Evolutionary conservation across 2,113 vertebrate genomes (phyloP), one percentile per base, ranked within the genome.

Genomic region (Ophthalmolycus amberensis): DNA sequence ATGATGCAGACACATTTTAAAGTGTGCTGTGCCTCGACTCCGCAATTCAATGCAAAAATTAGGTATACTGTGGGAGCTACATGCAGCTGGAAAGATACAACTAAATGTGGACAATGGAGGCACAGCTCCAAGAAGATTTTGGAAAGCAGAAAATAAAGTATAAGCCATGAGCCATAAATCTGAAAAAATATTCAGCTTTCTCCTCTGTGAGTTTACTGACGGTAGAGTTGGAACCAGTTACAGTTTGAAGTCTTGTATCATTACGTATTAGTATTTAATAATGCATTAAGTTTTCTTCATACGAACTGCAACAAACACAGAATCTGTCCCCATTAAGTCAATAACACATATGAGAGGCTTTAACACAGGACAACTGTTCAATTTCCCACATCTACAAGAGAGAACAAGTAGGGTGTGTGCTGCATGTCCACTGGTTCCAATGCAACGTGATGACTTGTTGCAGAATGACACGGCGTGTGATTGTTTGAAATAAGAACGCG

Each of bases 121-220:
- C 63, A 65, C 12, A 29, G 69, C 27, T 84, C 81, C 83, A 85
- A 79, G 3, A 40, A 69, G 46, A 71, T 22, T 79, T 75, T 58
- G 58, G 72, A 80, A 70, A 74, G 7, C 50, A 69, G 20, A 82
- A 20, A 44, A 60, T 75, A 40, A 71, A 71, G 48, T 64, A 75
- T 27, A 84, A 59, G 56, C 64, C 65, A 58, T 22, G 22, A 73
- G 59, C 32, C 58, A 73, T 86, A 37, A 83, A 71, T 80, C 80
- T 63, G 20, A 72, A 75, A 78, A 32, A 40, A 40, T 32, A 70
- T 74, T 50, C 46, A 0, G 1, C 32, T 79, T 52, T 79, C 7
- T 25, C 6, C 37, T 38, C 3, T 29, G 18, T 38, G 15, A 38
- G 29, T 44, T 60, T 46, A 46, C 58, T 64, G 34, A 50, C 40